Evolutionary conservation across 2,888 invertebrate species (phyloP), one percentile per base, ranked within the genome.

Genomic region (Onthophagus sagittarius): DNA sequence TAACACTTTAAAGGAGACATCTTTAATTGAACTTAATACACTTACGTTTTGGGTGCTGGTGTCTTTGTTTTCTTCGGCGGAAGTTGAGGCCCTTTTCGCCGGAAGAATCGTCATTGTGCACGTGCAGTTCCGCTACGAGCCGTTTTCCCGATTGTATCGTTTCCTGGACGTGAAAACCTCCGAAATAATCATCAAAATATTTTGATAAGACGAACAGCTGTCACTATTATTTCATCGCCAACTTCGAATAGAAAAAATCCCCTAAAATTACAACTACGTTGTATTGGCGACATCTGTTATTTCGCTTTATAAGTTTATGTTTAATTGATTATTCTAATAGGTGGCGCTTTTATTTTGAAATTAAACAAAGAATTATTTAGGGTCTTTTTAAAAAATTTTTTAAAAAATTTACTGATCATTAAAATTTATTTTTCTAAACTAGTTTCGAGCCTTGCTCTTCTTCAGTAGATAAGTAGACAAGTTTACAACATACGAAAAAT

Each of bases 31-130:
- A 70, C 23, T 15, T 53, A 53, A 53, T 62, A 73, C 77, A 80
- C 84, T 81, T 81, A 85, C 85, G 80, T 81, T 84, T 78, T 82
- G 81, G 77, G 81, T 81, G 76, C 76, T 81, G 73, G 79, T 80
- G 75, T 85, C 85, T 67, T 79, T 82, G 75, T 80, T 83, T 79
- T 85, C 84, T 77, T 85, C 85, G 71, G 81, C 76, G 75, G 79
- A 80, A 31, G 79, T 79, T 15, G 81, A 77, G 74, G 84, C 78
- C 73, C 85, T 80, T 77, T 85, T 85, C 63, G 85, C 78, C 75
- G 85, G 85, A 77, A 85, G 79, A 80, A 86, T 86, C 67, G 85
- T 86, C 85, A 86, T 85, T 32, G 69, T 77, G 62, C 62, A 71
- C 14, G 39, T 53, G 7, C 39, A 7, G 39, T 53, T 53, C 5